Evolutionary conservation across 1,140 invertebrate genomes (phyloP), one percentile per base, ranked within the genome.

Genomic region (Apocrypta bakeri): DNA sequence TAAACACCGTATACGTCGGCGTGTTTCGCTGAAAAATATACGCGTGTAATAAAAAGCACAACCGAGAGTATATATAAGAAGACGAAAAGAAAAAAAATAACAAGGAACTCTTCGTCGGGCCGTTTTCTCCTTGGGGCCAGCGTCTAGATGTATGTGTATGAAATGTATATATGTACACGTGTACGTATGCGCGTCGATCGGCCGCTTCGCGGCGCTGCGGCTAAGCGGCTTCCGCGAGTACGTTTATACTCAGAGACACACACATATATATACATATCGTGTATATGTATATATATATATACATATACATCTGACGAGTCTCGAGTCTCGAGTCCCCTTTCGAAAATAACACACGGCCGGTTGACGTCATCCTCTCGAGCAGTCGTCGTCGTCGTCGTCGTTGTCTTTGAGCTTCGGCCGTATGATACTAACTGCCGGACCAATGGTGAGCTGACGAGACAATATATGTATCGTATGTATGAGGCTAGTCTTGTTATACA

Each of bases 281-380:
- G 33, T 9, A 9, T 9, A 9, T 9, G 33, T 9, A 37, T 9
- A 37, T 9, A 37, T 9, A 37, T 9, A 37, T 9, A 37, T 9
- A 37, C 33, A 37, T 9, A 37, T 9, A 37, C 33, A 37, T 37
- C 33, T 37, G 33, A 37, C 33, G 33, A 37, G 33, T 37, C 33
- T 37, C 76, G 71, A 80, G 68, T 63, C 42, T 74, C 88, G 87
- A 90, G 89, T 90, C 89, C 88, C 88, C 90, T 92, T 91, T 92
- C 90, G 89, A 92, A 92, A 92, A 91, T 91, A 92, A 92, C 90
- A 91, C 90, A 89, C 89, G 89, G 90, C 83, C 87, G 90, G 88
- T 88, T 92, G 90, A 92, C 90, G 91, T 92, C 91, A 92, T 90
- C 86, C 77, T 40, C 79, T 31, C 76, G 71, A 78, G 64, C 71